These are phyloP conservation scores for Chelonus insularis DNA, from an alignment of 1,140 invertebrate species.

Conservation along the genomic window DNA sequence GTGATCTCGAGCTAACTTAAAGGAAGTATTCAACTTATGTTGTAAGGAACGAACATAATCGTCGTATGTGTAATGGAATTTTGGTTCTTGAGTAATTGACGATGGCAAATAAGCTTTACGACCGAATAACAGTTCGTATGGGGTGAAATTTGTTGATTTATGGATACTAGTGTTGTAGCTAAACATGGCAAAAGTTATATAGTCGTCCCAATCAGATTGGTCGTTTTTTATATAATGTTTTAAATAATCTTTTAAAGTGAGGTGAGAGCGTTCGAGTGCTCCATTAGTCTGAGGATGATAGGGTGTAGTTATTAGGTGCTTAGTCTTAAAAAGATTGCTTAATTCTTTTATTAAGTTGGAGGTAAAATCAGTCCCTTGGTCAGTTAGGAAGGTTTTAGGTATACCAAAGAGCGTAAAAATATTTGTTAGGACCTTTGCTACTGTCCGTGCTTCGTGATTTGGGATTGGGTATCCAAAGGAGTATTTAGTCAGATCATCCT, in stretches of 20 bases:
- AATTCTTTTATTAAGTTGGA: constrained; percentile 31
- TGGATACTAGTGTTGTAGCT: not conserved
- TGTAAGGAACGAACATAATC: not conserved
- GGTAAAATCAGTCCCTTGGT: constrained; percentile 27
- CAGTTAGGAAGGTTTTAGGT: not conserved
- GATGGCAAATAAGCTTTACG: not conserved
- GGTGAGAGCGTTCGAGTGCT: constrained; percentile 3
- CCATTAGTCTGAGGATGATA: not conserved
- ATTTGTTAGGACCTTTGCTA: too few relatives aligned
- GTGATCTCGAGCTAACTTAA: constrained; percentile 6
- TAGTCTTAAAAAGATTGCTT: constrained; percentile 33
- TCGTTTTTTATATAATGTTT: not conserved
- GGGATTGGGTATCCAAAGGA: too few relatives aligned
- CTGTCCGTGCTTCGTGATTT: too few relatives aligned
- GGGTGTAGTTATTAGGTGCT: constrained; percentile 16
- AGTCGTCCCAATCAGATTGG: not conserved
- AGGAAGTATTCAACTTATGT: not conserved
- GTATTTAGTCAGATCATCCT: too few relatives aligned
- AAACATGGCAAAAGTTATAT: not conserved
- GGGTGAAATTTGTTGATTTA: not conserved
- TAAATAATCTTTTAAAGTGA: constrained; percentile 31
- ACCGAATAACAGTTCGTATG: constrained; percentile 3
- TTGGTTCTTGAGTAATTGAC: not conserved
- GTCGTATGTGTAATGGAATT: not conserved
- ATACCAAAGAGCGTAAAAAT: too few relatives aligned